Base-by-base conservation (phyloP, 2,797 vertebrate species). In the Pipistrellus pipistrellus region DNA sequence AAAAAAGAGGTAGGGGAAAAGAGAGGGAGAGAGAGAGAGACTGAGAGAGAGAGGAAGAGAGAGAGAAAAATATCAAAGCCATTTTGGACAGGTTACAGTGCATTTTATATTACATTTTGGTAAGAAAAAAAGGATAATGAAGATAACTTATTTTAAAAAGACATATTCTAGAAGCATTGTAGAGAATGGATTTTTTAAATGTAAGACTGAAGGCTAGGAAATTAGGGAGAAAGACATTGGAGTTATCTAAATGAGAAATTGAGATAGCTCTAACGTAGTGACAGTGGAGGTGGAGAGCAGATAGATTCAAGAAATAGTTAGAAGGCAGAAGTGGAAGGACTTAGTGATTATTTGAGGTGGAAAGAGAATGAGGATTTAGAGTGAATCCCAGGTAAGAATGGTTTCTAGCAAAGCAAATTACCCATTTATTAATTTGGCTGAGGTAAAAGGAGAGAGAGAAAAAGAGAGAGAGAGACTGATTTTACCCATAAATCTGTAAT, bases 371-470 rank as follows among this genome's bases (percentile, higher is more conserved):
- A 72, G 3, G 27, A 53, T 18, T 35, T 53, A 55, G 4, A 81
- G 20, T 35, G 68, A 93, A 25, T 92, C 23, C 35, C 4, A 48
- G 27, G 12, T 46, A 76, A 93, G 44, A 71, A 32, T 35, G 20
- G 66, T 59, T 84, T 66, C 20, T 76, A 76, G 41, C 18, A 85
- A 82, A 86, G 35, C 21, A 93, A 96, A 87, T 73, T 21, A 59
- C 6, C 4, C 11, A 59, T 41, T 73, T 77, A 85, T 41, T 86
- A 41, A 86, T 55, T 53, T 20, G 17, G 25, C 90, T 71, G 72
- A 66, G 15, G 6, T 38, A 48, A 81, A 32, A 11, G 46, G 59
- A 90, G 72, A 75, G 35, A 62, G 25, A 62, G 57, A 62, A 10
- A 62, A 57, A 62, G 23, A 62, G 57, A 62, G 23, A 59, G 23